Evolutionary conservation across 1,140 invertebrate genomes (phyloP), one percentile per base, ranked within the genome.

Genomic region (Brachionus angularis): DNA sequence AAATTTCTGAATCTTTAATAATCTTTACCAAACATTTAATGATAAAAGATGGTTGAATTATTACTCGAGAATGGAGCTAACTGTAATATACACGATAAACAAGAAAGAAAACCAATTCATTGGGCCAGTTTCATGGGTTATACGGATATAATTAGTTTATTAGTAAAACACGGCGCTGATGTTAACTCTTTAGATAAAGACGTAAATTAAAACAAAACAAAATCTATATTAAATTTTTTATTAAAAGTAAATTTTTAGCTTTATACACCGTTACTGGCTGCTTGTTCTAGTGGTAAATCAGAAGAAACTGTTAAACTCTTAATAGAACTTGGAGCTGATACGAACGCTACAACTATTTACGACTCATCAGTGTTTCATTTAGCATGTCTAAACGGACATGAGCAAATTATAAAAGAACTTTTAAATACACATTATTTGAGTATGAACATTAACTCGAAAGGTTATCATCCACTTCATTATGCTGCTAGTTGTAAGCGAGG

Each of bases 341-440:
- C 84, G 1, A 84, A 87, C 76, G 83, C 84, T 3, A 82, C 83
- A 29, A 87, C 86, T 72, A 76, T 78, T 1, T 83, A 83, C 72
- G 86, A 86, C 25, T 87, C 87, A 75, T 86, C 86, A 7, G 82
- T 85, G 1, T 76, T 88, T 14, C 86, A 87, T 73, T 82, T 87
- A 5, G 86, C 86, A 0, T 87, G 86, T 76, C 77, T 87, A 10
- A 87, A 87, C 74, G 86, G 86, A 1, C 83, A 86, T 72, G 81
- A 84, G 58, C 75, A 81, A 14, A 81, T 85, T 0, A 83, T 83
- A 21, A 77, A 78, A 23, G 83, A 85, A 72, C 78, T 87, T 18
- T 75, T 85, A 10, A 75, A 74, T 25, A 80, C 79, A 27, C 78
- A 80, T 5, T 84, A 84, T 4, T 78, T 80, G 34, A 76, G 83